These are phyloP conservation scores for Rhinichthys klamathensis DNA, from an alignment of 2,113 vertebrate species.

Conservation along the genomic window DNA sequence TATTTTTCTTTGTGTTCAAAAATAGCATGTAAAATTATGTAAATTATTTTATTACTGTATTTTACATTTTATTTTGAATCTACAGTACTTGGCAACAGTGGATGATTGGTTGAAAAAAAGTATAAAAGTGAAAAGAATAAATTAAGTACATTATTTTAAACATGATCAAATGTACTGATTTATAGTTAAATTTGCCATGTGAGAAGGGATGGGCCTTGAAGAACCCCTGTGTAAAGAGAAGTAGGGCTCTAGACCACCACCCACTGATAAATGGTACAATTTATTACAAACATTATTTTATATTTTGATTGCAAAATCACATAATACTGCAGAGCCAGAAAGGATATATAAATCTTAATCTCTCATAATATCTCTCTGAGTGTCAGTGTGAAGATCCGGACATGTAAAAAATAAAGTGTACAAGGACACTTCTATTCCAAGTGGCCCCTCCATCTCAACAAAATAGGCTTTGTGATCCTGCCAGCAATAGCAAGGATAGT, in stretches of 20 bases:
- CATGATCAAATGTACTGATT: background rate
- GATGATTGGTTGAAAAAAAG: background rate
- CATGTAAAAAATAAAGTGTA: slow-evolving; percentile 58
- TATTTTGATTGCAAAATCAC: background rate
- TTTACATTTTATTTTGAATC: background rate
- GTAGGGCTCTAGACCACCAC: background rate
- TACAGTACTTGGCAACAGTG: background rate
- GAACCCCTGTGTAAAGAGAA: background rate
- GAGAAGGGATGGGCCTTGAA: background rate
- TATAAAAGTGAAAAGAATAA: background rate
- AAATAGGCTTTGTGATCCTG: slow-evolving; percentile 71
- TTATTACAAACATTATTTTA: background rate
- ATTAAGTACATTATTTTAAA: background rate
- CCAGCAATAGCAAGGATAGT: slow-evolving; percentile 70
- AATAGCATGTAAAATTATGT: background rate
- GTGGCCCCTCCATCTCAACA: slow-evolving; percentile 64
- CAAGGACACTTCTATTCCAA: slow-evolving; percentile 56
- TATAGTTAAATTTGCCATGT: background rate
- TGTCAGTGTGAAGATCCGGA: slow-evolving; percentile 38
- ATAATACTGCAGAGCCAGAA: background rate
- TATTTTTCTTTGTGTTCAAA: background rate
- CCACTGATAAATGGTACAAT: background rate
- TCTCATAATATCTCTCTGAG: slow-evolving; percentile 34
- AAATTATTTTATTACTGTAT: background rate
- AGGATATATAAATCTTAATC: slow-evolving; percentile 2